A percentile compares a stretch with the other conserved stretches of the same genome.
Conservation (phyloP, 2,888 invertebrate species). For the Eurytoma californica region DNA sequence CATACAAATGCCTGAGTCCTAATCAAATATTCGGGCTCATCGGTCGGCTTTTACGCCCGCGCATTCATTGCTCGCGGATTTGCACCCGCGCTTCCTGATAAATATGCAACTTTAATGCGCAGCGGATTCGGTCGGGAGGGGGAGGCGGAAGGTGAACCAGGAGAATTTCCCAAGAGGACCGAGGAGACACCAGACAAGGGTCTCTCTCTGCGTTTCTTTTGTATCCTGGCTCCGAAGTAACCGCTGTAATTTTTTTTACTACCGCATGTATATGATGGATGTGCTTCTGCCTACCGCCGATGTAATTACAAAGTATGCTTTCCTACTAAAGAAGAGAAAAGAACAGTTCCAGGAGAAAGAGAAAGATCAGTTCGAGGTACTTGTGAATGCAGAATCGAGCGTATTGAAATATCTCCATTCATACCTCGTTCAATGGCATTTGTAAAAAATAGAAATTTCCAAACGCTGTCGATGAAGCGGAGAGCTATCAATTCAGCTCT, state of each 20-base stretch:
- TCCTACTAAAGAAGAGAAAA: too few species aligned
- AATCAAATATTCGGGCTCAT: conserved; percentile 52
- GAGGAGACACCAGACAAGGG: neutral
- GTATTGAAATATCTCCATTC: too few species aligned
- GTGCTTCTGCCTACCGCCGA: neutral
- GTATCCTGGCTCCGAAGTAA: neutral
- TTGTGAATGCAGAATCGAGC: too few species aligned
- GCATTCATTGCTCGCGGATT: conserved; percentile 42
- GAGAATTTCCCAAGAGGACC: conserved; percentile 36
- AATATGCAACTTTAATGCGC: conserved; percentile 39
- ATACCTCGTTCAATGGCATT: too few species aligned
- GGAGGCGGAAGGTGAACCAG: neutral
- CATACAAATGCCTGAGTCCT: conserved; percentile 45
- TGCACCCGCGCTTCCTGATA: conserved; percentile 16
- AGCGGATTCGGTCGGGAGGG: conserved; percentile 23
- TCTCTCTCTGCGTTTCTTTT: neutral
- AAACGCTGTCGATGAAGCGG: too few species aligned
- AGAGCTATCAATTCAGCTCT: too few species aligned
- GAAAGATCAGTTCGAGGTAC: too few species aligned
- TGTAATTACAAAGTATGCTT: too few species aligned
- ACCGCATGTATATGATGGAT: neutral
- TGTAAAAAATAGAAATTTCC: too few species aligned
- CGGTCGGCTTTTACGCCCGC: conserved; percentile 28
- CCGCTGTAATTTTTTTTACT: neutral
- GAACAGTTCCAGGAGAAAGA: too few species aligned